phyloP scores from a whole-genome alignment of 2,888 invertebrate genomes.

The Carpatolechia fugitivella region DNA sequence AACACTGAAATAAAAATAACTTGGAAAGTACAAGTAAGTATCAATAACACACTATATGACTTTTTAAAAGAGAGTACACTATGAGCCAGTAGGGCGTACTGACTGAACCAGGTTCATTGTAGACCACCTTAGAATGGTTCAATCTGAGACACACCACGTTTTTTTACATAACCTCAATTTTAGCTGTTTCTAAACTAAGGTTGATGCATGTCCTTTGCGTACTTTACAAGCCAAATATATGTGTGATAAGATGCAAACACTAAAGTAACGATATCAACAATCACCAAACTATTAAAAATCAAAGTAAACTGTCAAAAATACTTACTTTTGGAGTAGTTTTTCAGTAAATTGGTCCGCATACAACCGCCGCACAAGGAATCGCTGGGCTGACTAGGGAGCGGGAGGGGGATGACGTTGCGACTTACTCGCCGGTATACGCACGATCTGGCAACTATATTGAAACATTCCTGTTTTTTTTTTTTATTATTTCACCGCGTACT shows the following conservation, averaged over 20 bases:
- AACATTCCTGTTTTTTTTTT: too few species aligned
- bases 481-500: too few species aligned
- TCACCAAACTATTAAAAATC: not conserved
- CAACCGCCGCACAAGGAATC: not conserved
- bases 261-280: not conserved
- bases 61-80: too few species aligned
- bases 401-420: not conserved
- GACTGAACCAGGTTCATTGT: not conserved
- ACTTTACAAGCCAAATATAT: not conserved
- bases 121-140: not conserved
- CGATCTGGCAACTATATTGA: conserved; percentile 1
- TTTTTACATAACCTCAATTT: not conserved
- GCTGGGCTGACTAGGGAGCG: not conserved
- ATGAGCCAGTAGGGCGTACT: not conserved
- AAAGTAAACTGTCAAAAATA: not conserved
- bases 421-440: not conserved
- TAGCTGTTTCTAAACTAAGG: not conserved
- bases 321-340: not conserved
- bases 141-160: not conserved
- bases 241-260: not conserved
- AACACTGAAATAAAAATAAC: too few species aligned
- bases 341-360: not conserved
- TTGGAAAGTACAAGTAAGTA: too few species aligned
- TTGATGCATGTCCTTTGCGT: not conserved
- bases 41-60: too few species aligned